phyloP scores from a whole-genome alignment of 1,140 invertebrate genomes.

The Drepana arcuata region DNA sequence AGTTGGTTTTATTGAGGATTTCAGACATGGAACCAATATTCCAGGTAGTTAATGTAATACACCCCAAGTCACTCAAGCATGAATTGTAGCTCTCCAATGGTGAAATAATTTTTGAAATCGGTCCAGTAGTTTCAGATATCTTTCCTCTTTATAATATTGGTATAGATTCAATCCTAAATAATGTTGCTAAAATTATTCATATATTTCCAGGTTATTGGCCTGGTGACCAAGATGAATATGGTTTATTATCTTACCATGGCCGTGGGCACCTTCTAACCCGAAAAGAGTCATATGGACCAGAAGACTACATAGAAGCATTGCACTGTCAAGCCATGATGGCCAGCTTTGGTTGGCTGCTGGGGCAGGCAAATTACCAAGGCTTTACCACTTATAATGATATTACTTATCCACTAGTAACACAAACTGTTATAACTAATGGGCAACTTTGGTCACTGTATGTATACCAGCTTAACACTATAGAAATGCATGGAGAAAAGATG shows the following conservation, averaged over 20 bases:
- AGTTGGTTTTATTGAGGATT: constrained; percentile 68
- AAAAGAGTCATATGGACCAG: constrained; percentile 57
- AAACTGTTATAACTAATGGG: constrained; percentile 90
- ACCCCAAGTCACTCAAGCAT: no score
- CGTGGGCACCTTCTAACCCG: constrained; percentile 70
- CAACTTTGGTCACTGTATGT: constrained; percentile 85
- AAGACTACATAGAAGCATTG: constrained; percentile 76
- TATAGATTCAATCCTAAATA: no score
- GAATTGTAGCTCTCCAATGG: no score
- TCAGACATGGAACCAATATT: constrained; percentile 79
- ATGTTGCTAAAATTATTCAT: no score
- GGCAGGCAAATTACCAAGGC: constrained; percentile 88
- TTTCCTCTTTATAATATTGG: no score
- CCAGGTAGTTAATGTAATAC: constrained; percentile 73
- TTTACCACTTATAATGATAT: constrained; percentile 90
- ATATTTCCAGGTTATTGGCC: constrained; percentile 82
- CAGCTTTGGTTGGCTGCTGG: constrained; percentile 85
- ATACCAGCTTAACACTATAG: constrained; percentile 91
- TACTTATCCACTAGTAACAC: constrained; percentile 89
- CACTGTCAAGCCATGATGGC: constrained; percentile 81
- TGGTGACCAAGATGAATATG: constrained; percentile 82
- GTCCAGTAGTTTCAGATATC: no score
- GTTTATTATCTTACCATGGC: constrained; percentile 81
- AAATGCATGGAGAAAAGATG: constrained; percentile 75
- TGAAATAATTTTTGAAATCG: no score